Evolutionary conservation across 1,140 invertebrate species (phyloP), one percentile per base, ranked within the genome.

Genomic region (Bacillus rossius): DNA sequence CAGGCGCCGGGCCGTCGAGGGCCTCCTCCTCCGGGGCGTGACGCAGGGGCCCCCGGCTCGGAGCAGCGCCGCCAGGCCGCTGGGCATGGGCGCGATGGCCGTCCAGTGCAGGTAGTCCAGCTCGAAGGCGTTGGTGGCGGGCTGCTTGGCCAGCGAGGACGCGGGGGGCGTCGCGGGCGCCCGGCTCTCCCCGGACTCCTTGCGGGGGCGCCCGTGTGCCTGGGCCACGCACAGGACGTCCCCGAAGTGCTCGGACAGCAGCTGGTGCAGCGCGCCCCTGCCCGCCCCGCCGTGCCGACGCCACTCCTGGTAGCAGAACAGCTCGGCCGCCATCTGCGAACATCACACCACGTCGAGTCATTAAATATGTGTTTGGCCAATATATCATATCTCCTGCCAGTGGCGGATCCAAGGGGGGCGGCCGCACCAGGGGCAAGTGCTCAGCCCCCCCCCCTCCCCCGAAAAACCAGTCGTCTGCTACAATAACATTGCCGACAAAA

Each of bases 181-280:
- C 3, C 41, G 17, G 8, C 14, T 34, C n/a, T 10, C 8, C 8
- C 41, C 23, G 17, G 34, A 1, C n/a, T 3, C 16, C 16, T 16
- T n/a, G 20, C 22, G 22, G 1, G 25, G 8, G 8, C 3, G 37
- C 41, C 40, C n/a, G 25, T 40, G 19, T 0, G 40, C 52, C 4
- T 3, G 5, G 5, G 17, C 23, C n/a, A 25, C 43, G 23, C 52
- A 54, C 29, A 54, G n/a, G 1, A 8, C 16, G 52, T 54, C 52
- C 22, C 52, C 52, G 25, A 54, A 54, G 37, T 54, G 41, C 25
- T 34, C 34, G n/a, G 17, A 34, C n/a, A 54, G 52, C n/a, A 40
- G 10, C 16, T 42, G 19, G 8, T 54, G 29, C 23, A 54, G 1
- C 2, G 20, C 8, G n/a, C 8, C 41, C 22, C 7, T 8, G 8